phyloP scores from a whole-genome alignment of 1,140 invertebrate species.

The Bombus terrestris region DNA sequence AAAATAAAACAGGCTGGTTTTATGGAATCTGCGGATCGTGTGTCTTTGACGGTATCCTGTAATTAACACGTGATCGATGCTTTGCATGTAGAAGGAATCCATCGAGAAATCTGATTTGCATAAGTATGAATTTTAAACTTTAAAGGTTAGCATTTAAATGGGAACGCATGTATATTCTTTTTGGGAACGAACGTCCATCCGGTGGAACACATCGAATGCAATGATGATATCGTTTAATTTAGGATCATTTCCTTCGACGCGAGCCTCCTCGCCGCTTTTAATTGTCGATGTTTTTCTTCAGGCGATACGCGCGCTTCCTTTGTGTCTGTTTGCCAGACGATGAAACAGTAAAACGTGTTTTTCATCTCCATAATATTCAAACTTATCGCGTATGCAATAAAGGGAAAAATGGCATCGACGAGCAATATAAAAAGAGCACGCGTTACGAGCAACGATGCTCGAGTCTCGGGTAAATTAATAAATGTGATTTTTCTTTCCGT shows the following conservation, averaged over 20 bases:
- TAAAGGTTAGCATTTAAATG: slow-evolving; percentile 37
- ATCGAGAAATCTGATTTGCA: slow-evolving; percentile 20
- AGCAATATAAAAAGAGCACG: not conserved
- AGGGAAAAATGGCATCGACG: not conserved
- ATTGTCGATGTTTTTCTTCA: not conserved
- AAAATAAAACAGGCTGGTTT: slow-evolving; percentile 38
- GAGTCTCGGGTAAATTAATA: not conserved
- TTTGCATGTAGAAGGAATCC: slow-evolving; percentile 6
- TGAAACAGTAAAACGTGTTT: not conserved
- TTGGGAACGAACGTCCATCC: not conserved
- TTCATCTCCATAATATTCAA: not conserved
- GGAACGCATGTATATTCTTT: slow-evolving; percentile 7
- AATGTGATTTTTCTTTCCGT: not conserved
- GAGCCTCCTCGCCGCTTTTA: not conserved
- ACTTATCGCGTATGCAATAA: not conserved
- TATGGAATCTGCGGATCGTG: slow-evolving; percentile 7
- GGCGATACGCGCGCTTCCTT: not conserved
- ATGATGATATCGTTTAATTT: not conserved
- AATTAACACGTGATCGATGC: slow-evolving; percentile 52
- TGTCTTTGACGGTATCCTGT: slow-evolving; percentile 16
- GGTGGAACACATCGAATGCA: not conserved
- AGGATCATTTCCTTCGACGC: not conserved
- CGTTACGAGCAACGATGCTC: not conserved
- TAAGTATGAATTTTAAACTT: slow-evolving; percentile 52
- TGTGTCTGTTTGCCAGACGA: not conserved